Evolutionary conservation across 2,113 vertebrate genomes (phyloP).

Genomic region (Paraplagusia blochii): DNA sequence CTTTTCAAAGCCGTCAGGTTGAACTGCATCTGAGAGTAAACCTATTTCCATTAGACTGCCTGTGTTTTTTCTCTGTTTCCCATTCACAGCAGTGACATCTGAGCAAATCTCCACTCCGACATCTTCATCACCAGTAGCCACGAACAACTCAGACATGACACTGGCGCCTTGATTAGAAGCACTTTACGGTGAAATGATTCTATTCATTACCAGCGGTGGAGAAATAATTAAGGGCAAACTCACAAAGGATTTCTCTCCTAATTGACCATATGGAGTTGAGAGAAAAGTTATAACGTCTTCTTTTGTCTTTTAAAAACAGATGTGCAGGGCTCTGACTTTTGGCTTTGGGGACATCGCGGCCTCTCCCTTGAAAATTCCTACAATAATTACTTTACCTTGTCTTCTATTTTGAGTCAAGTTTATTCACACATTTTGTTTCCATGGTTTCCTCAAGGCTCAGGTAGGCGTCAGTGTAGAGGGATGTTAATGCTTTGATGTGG

Average conservation of each 20-base stretch:
- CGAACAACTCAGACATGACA: conserved; percentile 38
- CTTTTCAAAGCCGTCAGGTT: conserved; percentile 54
- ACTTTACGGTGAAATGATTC: conserved; percentile 71
- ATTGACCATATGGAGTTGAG: conserved; percentile 77
- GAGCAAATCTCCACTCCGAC: conserved; percentile 44
- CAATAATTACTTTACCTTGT: conserved; percentile 62
- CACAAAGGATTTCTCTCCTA: conserved; percentile 71
- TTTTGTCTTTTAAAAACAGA: conserved; percentile 73
- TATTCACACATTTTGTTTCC: conserved; percentile 20
- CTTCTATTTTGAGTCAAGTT: conserved; percentile 61
- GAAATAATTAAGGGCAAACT: conserved; percentile 70
- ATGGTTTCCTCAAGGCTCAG: neutral
- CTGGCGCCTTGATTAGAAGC: conserved; percentile 55
- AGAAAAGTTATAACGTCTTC: conserved; percentile 68
- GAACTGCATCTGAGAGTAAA: conserved; percentile 48
- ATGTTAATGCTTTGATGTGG: neutral
- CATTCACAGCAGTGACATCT: conserved; percentile 45
- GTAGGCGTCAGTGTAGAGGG: neutral
- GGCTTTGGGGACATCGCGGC: conserved; percentile 57
- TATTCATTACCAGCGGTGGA: conserved; percentile 58
- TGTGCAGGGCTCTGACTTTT: conserved; percentile 65
- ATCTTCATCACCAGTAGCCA: conserved; percentile 22
- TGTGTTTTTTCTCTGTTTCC: conserved; percentile 1
- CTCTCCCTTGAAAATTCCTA: conserved; percentile 55
- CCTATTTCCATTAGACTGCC: conserved; percentile 54